These are phyloP conservation scores for Hepsetus odoe DNA, from an alignment of 2,113 vertebrate species.

Conservation along the genomic window DNA sequence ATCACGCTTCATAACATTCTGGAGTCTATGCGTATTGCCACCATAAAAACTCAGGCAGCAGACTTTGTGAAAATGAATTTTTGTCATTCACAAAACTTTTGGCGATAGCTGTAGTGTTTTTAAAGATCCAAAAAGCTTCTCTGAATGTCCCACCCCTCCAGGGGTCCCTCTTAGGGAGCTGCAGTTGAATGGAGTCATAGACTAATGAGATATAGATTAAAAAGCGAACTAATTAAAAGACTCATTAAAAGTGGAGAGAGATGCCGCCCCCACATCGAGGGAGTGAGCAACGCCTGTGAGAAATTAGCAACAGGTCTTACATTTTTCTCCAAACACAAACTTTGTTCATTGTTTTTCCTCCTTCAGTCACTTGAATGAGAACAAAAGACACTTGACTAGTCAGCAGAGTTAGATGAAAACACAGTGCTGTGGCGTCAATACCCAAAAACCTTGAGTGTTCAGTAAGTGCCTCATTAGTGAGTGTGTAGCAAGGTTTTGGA, in stretches of 20 bases:
- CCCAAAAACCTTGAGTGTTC: not conserved
- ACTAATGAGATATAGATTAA: constrained; percentile 68
- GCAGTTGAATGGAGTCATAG: constrained; percentile 54
- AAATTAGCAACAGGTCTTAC: constrained; percentile 7
- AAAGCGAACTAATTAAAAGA: constrained; percentile 74
- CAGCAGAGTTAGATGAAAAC: not conserved
- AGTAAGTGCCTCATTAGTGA: not conserved
- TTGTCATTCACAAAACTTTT: no score
- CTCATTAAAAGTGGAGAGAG: constrained; percentile 68
- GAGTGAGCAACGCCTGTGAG: not conserved
- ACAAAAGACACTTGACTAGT: not conserved
- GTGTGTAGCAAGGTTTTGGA: not conserved
- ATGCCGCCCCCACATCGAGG: constrained; percentile 57
- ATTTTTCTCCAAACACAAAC: not conserved
- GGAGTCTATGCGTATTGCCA: no score
- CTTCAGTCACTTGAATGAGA: not conserved
- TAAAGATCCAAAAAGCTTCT: not conserved
- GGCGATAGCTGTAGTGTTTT: constrained; percentile 5
- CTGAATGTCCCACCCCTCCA: not conserved
- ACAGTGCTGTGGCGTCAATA: not conserved
- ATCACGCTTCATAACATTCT: no score
- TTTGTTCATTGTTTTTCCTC: not conserved
- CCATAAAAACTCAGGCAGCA: no score
- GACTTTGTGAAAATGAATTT: no score
- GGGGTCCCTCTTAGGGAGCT: constrained; percentile 21